These are phyloP conservation scores for Cremastinae sp. DNA, from an alignment of 2,888 invertebrate genomes.

Conservation along the genomic window DNA sequence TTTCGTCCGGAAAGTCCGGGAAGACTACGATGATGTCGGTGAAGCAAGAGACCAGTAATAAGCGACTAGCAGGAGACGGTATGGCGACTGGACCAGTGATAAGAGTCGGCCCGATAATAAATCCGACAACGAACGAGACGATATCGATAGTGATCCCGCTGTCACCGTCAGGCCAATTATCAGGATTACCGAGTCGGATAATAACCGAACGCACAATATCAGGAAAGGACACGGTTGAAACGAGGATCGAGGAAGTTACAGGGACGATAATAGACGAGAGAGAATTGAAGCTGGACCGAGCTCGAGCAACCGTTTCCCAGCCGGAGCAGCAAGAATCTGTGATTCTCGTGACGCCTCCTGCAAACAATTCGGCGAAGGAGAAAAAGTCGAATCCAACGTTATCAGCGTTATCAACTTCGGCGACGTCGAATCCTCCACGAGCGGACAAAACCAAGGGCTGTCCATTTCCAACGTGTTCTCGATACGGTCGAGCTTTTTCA, in stretches of 20 bases:
- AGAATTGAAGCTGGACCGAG: constrained; percentile 10
- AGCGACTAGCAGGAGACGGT: constrained; percentile 29
- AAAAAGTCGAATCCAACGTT: constrained; percentile 5
- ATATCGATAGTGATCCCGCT: constrained; percentile 77
- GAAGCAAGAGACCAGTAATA: constrained; percentile 29
- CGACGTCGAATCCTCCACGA: constrained; percentile 25
- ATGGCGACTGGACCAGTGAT: constrained; percentile 66
- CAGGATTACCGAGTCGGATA: constrained; percentile 67
- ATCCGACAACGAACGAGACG: constrained; percentile 69
- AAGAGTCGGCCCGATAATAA: constrained; percentile 74
- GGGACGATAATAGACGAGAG: constrained; percentile 29
- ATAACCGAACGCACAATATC: constrained; percentile 64
- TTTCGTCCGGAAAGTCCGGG: background rate
- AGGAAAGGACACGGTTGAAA: constrained; percentile 61
- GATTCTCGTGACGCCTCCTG: background rate
- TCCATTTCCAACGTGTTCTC: constrained; percentile 75
- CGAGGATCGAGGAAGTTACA: constrained; percentile 30
- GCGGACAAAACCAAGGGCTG: constrained; percentile 77
- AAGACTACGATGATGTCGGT: constrained; percentile 25
- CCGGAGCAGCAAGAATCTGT: constrained; percentile 18
- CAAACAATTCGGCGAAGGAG: constrained; percentile 1
- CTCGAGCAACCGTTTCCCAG: background rate
- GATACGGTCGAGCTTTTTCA: constrained; percentile 77
- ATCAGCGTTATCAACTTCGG: background rate
- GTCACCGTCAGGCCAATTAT: constrained; percentile 73